Evolutionary conservation across 2,113 vertebrate genomes (phyloP), one percentile per base, ranked within the genome.

Genomic region (Ciconia boyciana): DNA sequence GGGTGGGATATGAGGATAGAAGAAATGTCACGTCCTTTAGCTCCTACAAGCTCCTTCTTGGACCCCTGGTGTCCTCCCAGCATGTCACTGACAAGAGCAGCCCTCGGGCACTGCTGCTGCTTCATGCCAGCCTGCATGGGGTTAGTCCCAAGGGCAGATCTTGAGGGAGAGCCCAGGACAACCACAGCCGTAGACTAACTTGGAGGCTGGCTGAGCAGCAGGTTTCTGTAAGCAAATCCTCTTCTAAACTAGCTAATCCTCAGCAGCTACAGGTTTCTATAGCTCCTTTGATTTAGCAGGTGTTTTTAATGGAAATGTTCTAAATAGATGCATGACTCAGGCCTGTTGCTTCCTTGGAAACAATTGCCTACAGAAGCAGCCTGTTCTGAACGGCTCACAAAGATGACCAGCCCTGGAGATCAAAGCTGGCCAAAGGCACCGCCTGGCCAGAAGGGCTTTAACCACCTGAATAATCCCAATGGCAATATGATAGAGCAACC

Each of bases 251-350:
- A 95, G 87, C 62, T 93, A 97, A 94, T 95, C 93, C 89, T 96
- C 85, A 88, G 91, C 89, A 96, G 89, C 94, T 88, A 95, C 95
- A 94, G 94, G 89, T 95, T 97, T 94, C 94, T 97, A 95, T 94
- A 96, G 93, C 71, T 93, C 51, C 95, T 95, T 95, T 94, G 94
- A 95, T 97, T 97, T 97, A 95, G 92, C 91, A 87, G 78, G 94
- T 96, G 91, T 97, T 96, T 97, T 94, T 95, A 95, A 97, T 95
- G 95, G 96, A 97, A 96, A 94, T 95, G 93, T 97, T 96, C 94
- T 94, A 96, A 96, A 95, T 93, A 96, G 93, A 96, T 70, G 83
- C 87, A 65, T 97, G 95, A 96, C 91, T 97, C 96, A 95, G 81
- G 89, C 89, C 75, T 70, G 66, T 95, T 96, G 91, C 97, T 95